Evolutionary conservation across 2,797 vertebrate species (phyloP).

Genomic region (Mycteria americana): DNA sequence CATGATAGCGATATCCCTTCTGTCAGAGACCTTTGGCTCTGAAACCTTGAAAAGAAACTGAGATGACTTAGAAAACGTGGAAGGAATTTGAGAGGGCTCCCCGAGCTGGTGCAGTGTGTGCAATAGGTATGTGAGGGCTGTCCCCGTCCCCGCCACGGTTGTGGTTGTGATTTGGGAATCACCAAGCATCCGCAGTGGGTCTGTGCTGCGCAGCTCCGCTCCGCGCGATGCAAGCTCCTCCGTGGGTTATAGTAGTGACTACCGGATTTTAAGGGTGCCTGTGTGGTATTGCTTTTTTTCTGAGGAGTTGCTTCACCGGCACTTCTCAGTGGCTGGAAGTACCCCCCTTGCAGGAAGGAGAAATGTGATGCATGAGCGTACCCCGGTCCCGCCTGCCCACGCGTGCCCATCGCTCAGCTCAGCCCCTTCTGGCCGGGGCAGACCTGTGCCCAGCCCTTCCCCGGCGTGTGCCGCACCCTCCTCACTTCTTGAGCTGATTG

Average conservation of each 20-base stretch:
- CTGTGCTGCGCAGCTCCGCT: not conserved
- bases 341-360: not conserved
- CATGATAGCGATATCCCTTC: not conserved
- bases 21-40: not conserved
- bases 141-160: rapidly evolving
- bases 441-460: not conserved
- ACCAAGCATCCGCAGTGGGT: rapidly evolving
- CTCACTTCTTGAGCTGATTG: not conserved
- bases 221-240: not conserved
- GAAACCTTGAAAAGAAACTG: not conserved
- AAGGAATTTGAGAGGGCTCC: not conserved
- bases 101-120: rapidly evolving
- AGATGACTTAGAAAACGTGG: not conserved
- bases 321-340: not conserved
- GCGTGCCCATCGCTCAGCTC: not conserved
- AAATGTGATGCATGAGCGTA: rapidly evolving
- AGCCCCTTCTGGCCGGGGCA: not conserved
- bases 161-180: not conserved
- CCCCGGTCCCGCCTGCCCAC: rapidly evolving
- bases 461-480: rapidly evolving
- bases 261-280: not conserved
- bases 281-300: not conserved
- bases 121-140: not conserved
- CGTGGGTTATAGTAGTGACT: rapidly evolving
- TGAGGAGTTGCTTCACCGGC: not conserved